Evolutionary conservation across 2,888 invertebrate genomes (phyloP).

Genomic region (Ophion ellenae): DNA sequence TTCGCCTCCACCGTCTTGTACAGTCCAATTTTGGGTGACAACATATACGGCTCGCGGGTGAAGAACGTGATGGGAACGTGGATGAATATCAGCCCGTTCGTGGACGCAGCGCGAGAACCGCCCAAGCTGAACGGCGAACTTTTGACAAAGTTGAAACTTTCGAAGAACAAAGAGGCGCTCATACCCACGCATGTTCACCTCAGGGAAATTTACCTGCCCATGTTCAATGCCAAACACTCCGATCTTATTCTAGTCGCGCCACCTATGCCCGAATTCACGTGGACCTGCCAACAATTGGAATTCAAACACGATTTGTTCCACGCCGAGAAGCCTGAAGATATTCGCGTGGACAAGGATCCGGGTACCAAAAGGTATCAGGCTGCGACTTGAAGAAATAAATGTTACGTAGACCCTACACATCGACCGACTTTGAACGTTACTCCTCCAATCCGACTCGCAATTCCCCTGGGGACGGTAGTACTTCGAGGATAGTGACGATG

Average conservation of each 20-base stretch:
- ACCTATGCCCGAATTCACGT: conserved; percentile 76
- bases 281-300: conserved; percentile 78
- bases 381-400: conserved; percentile 42
- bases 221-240: conserved; percentile 63
- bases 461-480: not conserved
- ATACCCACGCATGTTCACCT: conserved; percentile 81
- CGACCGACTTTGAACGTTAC: not conserved
- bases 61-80: conserved; percentile 77
- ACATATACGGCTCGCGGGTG: conserved; percentile 79
- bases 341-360: not conserved
- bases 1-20: conserved; percentile 79
- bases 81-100: conserved; percentile 77
- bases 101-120: conserved; percentile 65
- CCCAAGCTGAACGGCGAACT: conserved; percentile 73
- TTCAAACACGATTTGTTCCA: conserved; percentile 70
- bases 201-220: conserved; percentile 72
- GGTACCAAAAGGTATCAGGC: conserved; percentile 11
- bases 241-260: conserved; percentile 79
- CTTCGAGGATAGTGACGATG: not conserved
- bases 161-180: conserved; percentile 67
- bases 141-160: conserved; percentile 70
- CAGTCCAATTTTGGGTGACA: conserved; percentile 83
- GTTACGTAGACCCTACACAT: not conserved
- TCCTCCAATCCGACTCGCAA: not conserved
- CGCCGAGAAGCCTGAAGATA: conserved; percentile 1